phyloP scores from a whole-genome alignment of 2,113 vertebrate species.

The Pterocles orientalis region DNA sequence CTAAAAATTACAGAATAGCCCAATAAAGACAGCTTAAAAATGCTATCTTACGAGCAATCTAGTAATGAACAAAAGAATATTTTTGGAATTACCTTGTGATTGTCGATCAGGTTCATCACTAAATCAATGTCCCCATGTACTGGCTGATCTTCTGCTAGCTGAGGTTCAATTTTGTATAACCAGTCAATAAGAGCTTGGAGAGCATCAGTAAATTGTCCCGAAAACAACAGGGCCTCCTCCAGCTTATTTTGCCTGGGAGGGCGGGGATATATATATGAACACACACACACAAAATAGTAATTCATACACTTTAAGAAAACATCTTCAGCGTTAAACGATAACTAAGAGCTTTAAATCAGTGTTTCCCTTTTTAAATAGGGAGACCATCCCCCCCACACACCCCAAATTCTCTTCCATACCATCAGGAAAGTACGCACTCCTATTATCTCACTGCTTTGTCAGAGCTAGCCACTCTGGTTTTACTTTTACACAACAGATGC shows the following conservation, averaged over 20 bases:
- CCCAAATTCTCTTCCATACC: not conserved
- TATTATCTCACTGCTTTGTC: not conserved
- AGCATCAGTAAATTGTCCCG: conserved; percentile 96
- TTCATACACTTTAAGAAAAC: not conserved
- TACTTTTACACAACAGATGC: not conserved
- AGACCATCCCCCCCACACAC: too few relatives aligned
- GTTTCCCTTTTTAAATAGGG: not conserved
- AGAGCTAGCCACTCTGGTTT: not conserved
- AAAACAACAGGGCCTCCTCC: conserved; percentile 96
- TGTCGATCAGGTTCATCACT: conserved; percentile 96
- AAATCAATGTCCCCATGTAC: conserved; percentile 97
- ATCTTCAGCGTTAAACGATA: not conserved
- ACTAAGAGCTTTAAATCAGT: not conserved
- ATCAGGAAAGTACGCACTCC: not conserved
- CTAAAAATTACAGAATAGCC: not conserved
- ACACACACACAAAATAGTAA: not conserved
- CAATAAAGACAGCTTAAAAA: not conserved
- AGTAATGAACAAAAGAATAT: not conserved
- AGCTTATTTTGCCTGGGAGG: conserved; percentile 92
- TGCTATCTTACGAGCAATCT: not conserved
- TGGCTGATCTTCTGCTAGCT: conserved; percentile 95
- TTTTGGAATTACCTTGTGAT: conserved; percentile 90
- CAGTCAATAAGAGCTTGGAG: conserved; percentile 98
- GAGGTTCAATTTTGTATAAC: conserved; percentile 95
- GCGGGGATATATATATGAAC: not conserved